Base-by-base conservation (phyloP, 2,888 invertebrate genomes). In the Cataglyphis altisquamis region DNA sequence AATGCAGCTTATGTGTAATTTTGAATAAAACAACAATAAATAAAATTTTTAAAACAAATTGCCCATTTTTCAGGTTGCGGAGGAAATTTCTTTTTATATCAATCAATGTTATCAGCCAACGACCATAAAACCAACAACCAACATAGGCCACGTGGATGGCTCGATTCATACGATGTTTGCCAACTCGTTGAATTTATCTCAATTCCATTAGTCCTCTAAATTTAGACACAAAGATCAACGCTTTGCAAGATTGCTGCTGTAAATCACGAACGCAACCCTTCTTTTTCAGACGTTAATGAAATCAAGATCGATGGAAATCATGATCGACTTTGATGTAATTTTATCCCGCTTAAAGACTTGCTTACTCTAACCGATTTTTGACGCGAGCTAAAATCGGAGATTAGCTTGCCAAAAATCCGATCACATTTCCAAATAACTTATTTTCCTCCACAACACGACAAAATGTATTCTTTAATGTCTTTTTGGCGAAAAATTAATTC, bases 151-250 rank as follows among this genome's bases (percentile, higher is more conserved):
- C 64, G 77, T 18, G 80, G 70, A 63, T 67, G 48, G 70, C 48
- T 80, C 66, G 63, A 77, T 81, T 78, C 83, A 83, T 80, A 57
- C 73, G 52, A 52, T 86, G 90, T 90, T 90, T 87, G 83, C 86
- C 78, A 52, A 72, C 85, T 87, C 86, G 81, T 87, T 86, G 84
- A 87, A 86, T 85, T 89, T 89, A 86, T 84, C 90, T 83, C 80
- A 68, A 84, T 87, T 80, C 86, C 87, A 81, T 86, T 85, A 86
- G 86, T 78, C 75, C 45, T n/a, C 82, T 86, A 88, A 85, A 88
- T 86, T 88, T 86, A 86, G 86, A 81, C 52, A 21, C 36, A 45
- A n/a, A 70, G 57, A 60, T 41, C 52, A 41, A 74, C 77, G 75
- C 57, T 63, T 41, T 48, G 63, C 72, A 78, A 77, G 62, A 77